Evolutionary conservation across 2,888 invertebrate species (phyloP).

Genomic region (Drosophila anceps): DNA sequence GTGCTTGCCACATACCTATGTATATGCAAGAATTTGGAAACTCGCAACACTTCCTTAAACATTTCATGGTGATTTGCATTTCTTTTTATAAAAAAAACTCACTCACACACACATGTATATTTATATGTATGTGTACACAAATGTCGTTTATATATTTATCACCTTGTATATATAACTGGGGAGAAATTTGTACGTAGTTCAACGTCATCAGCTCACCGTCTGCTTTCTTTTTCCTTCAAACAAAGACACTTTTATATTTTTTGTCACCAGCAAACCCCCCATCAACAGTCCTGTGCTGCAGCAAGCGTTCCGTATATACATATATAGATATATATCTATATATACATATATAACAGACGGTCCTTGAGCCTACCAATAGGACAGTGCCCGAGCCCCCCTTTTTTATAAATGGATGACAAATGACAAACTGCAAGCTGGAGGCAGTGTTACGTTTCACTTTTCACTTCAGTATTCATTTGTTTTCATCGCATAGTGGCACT

Average conservation of each 20-base stretch:
- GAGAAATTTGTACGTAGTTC: constrained; percentile 63
- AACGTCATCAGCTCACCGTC: constrained; percentile 69
- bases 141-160: constrained; percentile 27
- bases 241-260: constrained; percentile 41
- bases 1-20: constrained; percentile 59
- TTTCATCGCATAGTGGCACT: constrained; percentile 3
- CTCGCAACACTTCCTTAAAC: constrained; percentile 24
- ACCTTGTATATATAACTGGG: constrained; percentile 34
- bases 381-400: constrained; percentile 32
- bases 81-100: constrained; percentile 2
- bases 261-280: not conserved
- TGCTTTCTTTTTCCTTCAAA: constrained; percentile 69
- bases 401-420: constrained; percentile 33
- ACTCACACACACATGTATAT: constrained; percentile 4
- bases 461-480: constrained; percentile 35
- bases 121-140: constrained; percentile 9
- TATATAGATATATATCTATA: constrained; percentile 6
- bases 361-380: constrained; percentile 57
- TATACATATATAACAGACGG: constrained; percentile 20
- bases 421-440: constrained; percentile 46
- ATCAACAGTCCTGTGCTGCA: constrained; percentile 12
- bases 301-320: constrained; percentile 2
- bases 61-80: constrained; percentile 15
- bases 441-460: constrained; percentile 73
- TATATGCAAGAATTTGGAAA: constrained; percentile 36